phyloP scores from a whole-genome alignment of 2,797 vertebrate genomes.

The Arnoldichthys spilopterus region DNA sequence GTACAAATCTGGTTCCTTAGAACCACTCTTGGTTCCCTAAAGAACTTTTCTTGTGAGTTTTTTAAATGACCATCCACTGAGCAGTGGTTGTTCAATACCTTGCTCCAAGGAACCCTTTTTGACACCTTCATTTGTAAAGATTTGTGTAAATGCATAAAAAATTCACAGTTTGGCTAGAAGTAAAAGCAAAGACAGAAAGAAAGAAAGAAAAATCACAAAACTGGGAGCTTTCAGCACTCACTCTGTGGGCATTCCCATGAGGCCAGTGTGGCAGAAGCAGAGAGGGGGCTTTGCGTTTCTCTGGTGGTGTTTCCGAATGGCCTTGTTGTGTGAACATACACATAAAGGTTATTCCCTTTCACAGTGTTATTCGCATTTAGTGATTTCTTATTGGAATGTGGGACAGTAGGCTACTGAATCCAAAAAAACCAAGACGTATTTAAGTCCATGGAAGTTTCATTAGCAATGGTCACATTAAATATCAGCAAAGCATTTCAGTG shows the following conservation, averaged over 20 bases:
- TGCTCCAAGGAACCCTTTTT: no score
- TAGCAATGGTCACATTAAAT: background rate
- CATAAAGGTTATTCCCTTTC: slow-evolving; percentile 6
- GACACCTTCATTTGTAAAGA: no score
- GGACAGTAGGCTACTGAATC: background rate
- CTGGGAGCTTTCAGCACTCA: background rate
- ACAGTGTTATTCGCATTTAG: background rate
- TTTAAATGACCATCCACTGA: no score
- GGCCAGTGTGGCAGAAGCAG: slow-evolving; percentile 64
- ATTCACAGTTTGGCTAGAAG: background rate
- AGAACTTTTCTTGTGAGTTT: no score
- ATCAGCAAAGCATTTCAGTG: background rate
- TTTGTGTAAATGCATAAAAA: background rate
- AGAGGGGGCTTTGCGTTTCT: background rate
- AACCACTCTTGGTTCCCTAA: no score
- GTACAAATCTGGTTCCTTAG: no score
- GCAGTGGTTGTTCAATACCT: no score
- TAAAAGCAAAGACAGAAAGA: background rate
- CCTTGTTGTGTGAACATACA: slow-evolving; percentile 23
- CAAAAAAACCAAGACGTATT: background rate
- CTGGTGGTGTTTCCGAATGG: background rate
- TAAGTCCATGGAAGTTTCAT: background rate
- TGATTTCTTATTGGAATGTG: background rate
- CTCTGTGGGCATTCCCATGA: slow-evolving; percentile 65
- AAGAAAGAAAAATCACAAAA: slow-evolving; percentile 15